Evolutionary conservation across 37 sponge, comb jelly and placozoan species (phyloP).

Genomic region (Theonella swinhoei): DNA sequence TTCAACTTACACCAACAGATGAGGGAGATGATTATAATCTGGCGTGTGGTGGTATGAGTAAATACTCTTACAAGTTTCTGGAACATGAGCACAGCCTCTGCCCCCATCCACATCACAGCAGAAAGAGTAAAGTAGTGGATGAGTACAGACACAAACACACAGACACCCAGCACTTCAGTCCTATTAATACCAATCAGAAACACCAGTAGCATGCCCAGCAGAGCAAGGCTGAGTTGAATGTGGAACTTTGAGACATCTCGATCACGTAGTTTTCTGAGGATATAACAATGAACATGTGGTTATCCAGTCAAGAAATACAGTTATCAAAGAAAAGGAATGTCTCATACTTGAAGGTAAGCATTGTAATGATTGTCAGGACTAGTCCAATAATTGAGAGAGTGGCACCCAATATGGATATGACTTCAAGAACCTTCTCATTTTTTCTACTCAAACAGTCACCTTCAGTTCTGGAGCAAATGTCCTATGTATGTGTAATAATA

Average conservation of each 20-base stretch:
- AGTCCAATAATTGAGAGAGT: constrained; percentile 28
- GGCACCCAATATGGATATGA: constrained; percentile 31
- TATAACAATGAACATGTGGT: background rate
- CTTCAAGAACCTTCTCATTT: background rate
- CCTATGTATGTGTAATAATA: background rate
- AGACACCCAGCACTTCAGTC: constrained; percentile 19
- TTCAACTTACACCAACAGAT: constrained; percentile 49
- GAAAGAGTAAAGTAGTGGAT: constrained; percentile 47
- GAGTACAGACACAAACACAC: constrained; percentile 29
- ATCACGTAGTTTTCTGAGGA: constrained; percentile 32
- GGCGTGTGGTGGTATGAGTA: background rate
- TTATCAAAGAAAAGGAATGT: too few relatives aligned
- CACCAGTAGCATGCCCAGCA: constrained; percentile 37
- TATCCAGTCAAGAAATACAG: too few relatives aligned
- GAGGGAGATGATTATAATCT: constrained; percentile 19
- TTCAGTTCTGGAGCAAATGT: background rate
- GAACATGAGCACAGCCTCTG: constrained; percentile 47
- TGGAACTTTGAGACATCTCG: constrained; percentile 34
- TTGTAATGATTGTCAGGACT: constrained; percentile 12
- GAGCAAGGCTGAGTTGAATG: constrained; percentile 23
- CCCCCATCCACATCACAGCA: constrained; percentile 53
- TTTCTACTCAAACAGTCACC: background rate
- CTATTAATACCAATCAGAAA: constrained; percentile 47
- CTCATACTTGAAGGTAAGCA: constrained; percentile 23
- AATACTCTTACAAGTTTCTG: constrained; percentile 42